Conservation (phyloP, 2,113 vertebrate species). For the Halcyon senegalensis region DNA sequence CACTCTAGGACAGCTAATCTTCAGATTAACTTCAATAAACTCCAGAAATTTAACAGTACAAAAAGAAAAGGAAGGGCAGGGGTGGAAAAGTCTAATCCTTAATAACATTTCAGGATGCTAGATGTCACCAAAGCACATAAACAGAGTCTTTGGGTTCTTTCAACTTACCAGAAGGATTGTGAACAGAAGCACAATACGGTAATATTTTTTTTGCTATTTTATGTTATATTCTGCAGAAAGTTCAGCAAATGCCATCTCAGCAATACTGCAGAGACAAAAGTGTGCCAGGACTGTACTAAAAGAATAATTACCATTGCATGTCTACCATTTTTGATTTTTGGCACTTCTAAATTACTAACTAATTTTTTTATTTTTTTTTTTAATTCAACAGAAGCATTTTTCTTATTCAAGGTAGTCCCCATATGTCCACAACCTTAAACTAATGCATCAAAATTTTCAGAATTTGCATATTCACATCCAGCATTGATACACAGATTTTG, state of each 20-base stretch:
- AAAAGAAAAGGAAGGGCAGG: neutral
- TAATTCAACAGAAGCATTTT: neutral
- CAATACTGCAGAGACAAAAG: neutral
- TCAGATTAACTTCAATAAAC: neutral
- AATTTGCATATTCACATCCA: neutral
- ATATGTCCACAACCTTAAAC: neutral
- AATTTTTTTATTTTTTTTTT: neutral
- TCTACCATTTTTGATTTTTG: neutral
- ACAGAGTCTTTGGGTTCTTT: neutral
- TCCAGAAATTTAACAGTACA: neutral
- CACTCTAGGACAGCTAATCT: neutral
- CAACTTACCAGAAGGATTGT: neutral
- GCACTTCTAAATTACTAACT: neutral
- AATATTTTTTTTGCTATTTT: neutral
- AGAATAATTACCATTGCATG: neutral
- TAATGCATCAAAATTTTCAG: neutral
- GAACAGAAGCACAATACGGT: neutral
- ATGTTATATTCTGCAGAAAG: neutral
- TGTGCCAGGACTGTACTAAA: neutral
- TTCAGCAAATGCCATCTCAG: neutral
- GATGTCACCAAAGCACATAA: neutral
- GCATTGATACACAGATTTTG: neutral
- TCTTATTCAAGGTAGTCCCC: too few relatives aligned
- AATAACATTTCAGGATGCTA: neutral
- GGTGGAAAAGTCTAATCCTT: neutral